phyloP scores from a whole-genome alignment of 2,888 invertebrate genomes.

The Chaetoderma sp. region DNA sequence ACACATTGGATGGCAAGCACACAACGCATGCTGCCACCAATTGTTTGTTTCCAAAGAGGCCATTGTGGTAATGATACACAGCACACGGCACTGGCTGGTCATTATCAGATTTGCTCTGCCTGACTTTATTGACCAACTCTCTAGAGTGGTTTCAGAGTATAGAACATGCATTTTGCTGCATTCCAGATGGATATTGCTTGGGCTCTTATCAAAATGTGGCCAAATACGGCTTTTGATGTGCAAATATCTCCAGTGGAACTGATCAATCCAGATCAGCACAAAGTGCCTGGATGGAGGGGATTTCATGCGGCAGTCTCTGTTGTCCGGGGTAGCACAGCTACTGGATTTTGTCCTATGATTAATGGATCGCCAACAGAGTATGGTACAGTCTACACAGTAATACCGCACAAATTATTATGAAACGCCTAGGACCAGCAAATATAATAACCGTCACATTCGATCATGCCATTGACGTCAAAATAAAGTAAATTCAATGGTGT shows the following conservation, averaged over 20 bases:
- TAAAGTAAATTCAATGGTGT: neutral
- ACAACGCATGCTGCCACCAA: neutral
- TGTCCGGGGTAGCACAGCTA: neutral
- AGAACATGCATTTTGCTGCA: no score
- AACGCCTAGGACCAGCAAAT: neutral
- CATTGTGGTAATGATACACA: neutral
- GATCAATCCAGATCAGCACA: neutral
- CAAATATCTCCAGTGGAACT: neutral
- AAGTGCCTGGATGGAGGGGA: neutral
- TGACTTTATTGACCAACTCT: no score
- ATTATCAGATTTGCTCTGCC: neutral
- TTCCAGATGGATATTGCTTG: no score
- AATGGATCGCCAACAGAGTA: neutral
- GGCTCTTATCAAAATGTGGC: no score
- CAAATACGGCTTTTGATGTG: no score
- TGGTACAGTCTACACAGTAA: neutral
- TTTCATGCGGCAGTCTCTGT: neutral
- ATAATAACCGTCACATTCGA: neutral
- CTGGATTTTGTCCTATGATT: neutral
- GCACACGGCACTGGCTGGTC: neutral
- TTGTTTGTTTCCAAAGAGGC: neutral
- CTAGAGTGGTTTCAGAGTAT: no score
- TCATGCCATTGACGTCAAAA: neutral
- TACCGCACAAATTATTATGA: neutral
- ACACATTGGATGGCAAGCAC: neutral